Evolutionary conservation across 1,140 invertebrate genomes (phyloP), one percentile per base, ranked within the genome.

Genomic region (Ctenoplectra terminalis): DNA sequence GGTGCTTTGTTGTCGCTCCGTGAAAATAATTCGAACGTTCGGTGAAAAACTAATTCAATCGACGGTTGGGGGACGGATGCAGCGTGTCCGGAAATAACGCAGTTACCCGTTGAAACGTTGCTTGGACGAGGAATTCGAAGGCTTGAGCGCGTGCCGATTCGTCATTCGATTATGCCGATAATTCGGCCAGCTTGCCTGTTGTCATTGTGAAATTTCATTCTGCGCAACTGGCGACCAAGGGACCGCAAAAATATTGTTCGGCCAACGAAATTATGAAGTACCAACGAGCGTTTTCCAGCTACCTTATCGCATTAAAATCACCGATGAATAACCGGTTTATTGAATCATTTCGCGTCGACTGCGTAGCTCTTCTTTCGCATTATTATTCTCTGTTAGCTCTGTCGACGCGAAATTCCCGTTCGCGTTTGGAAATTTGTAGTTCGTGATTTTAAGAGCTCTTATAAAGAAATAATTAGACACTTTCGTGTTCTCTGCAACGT

Each of bases 81-180:
- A 23, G 43, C 6, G 46, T 20, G 43, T 7, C 2, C 17, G 11
- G 58, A 46, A 58, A 66, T 81, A 81, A 81, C 26, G 26, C 17
- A 56, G 29, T 81, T 66, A 81, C 29, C 29, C 26, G 29, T 17
- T 34, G 54, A 48, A 46, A 46, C n/a, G 31, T 8, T 48, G 43
- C 17, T 1, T 8, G 17, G 43, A n/a, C 0, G 20, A 43, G 48
- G 23, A 75, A 75, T 56, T 74, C 29, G 60, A 43, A 56, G 37
- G 60, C 71, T 58, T 54, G 48, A 17, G 11, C 31, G 20, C 7
- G 8, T n/a, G 15, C 54, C 52, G 40, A 76, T 86, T 76, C 67
- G 29, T 73, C 37, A 61, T 70, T 74, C 26, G 50, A 82, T 85
- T 85, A 76, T 31, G 71, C n/a, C 29, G 29, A n/a, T 58, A 81